Conservation (phyloP, 2,797 vertebrate genomes). For the Enteromius viviparus region DNA sequence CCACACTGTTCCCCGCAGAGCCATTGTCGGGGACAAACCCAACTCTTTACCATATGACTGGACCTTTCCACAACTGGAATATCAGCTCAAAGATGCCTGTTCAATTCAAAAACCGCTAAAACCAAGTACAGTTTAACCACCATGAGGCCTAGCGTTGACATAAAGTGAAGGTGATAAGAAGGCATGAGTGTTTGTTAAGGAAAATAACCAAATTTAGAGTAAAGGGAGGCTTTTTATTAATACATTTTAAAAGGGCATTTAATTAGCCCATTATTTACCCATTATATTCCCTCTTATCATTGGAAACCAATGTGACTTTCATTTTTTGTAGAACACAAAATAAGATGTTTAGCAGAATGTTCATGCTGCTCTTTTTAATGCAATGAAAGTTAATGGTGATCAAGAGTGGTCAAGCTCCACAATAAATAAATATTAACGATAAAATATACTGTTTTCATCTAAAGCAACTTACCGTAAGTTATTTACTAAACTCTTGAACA, state of each 20-base stretch:
- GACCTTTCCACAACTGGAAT: constrained; percentile 60
- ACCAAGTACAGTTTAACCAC: constrained; percentile 53
- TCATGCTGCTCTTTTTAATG: neutral
- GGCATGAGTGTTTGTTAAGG: neutral
- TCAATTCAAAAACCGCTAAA: constrained; percentile 59
- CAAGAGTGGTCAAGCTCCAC: neutral
- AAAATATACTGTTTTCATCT: neutral
- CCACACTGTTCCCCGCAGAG: constrained; percentile 49
- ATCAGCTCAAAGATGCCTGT: constrained; percentile 61
- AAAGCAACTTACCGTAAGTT: neutral
- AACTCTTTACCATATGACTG: constrained; percentile 60
- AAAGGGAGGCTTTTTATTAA: neutral
- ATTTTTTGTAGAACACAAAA: neutral
- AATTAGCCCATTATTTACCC: neutral
- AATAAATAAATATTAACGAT: too few relatives aligned
- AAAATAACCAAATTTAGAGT: neutral
- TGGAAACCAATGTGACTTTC: neutral
- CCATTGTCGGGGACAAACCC: constrained; percentile 27
- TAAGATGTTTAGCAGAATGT: neutral
- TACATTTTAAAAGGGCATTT: neutral
- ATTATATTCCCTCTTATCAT: too few relatives aligned
- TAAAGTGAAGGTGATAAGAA: neutral
- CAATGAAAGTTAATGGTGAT: neutral
- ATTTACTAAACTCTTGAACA: neutral
- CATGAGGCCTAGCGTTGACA: constrained; percentile 43